Evolutionary conservation across 2,113 vertebrate species (phyloP).

Genomic region (Pelmatolapia mariae): DNA sequence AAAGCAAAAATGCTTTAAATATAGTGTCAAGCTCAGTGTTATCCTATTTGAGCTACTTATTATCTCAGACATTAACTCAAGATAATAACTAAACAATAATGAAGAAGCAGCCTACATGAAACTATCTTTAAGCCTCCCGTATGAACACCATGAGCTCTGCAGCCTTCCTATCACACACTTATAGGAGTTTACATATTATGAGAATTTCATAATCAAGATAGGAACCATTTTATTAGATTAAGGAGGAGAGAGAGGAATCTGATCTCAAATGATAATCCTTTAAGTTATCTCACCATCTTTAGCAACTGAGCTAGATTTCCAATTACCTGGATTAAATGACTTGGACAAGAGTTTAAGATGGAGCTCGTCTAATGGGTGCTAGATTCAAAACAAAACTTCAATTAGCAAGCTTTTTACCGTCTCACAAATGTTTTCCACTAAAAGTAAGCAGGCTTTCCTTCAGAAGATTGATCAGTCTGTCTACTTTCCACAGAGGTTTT

Average conservation of each 20-base stretch:
- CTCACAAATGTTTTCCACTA: background rate
- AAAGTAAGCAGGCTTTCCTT: background rate
- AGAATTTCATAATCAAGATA: background rate
- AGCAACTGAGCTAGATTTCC: background rate
- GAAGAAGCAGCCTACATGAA: background rate
- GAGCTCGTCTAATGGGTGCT: background rate
- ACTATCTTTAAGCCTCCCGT: background rate
- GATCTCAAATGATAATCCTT: background rate
- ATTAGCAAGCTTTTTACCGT: background rate
- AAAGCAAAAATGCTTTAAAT: slow-evolving; percentile 9
- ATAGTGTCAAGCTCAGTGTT: slow-evolving; percentile 29
- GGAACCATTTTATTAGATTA: background rate
- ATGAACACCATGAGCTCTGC: background rate
- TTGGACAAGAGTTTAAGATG: background rate
- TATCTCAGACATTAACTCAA: slow-evolving; percentile 20
- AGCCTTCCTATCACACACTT: background rate
- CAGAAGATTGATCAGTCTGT: background rate
- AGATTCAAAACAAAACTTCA: background rate
- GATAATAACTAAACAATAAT: slow-evolving; percentile 22
- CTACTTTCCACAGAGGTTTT: background rate
- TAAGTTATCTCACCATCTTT: background rate
- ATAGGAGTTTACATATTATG: background rate
- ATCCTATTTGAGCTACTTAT: slow-evolving; percentile 25
- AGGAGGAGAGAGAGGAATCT: background rate
- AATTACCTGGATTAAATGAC: background rate